Percentiles rank a stretch among this genome's conserved stretches.
Evolutionary conservation across 2,888 invertebrate genomes (phyloP).

Genomic region (Lottia gigantea): DNA sequence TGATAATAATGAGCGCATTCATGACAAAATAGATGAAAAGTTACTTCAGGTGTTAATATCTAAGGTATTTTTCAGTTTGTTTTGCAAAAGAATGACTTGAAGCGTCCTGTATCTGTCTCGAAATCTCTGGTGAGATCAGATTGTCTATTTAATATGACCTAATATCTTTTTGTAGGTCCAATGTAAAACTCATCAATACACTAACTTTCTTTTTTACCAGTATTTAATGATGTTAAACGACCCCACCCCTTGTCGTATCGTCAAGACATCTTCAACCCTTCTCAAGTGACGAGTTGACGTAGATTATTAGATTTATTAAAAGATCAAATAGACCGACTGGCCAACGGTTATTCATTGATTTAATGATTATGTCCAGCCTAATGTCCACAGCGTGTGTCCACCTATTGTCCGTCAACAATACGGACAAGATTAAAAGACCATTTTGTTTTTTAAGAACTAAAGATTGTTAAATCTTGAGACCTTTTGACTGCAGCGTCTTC

Average conservation of each 20-base stretch:
- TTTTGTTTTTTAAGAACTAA: background rate
- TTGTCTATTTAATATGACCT: slow-evolving; percentile 2
- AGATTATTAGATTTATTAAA: slow-evolving; percentile 2
- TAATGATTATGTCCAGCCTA: background rate
- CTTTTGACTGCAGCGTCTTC: background rate
- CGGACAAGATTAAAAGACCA: slow-evolving; percentile 8
- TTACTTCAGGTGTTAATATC: no score
- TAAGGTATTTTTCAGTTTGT: no score
- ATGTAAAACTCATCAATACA: no score
- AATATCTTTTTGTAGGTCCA: background rate
- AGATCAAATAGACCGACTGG: background rate
- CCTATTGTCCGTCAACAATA: background rate
- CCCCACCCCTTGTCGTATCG: background rate
- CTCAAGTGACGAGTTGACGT: slow-evolving; percentile 3
- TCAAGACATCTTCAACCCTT: background rate
- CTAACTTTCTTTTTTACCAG: background rate
- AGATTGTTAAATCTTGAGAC: slow-evolving; percentile 4
- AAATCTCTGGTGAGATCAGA: background rate
- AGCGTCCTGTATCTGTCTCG: no score
- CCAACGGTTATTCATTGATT: background rate
- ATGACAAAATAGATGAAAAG: no score
- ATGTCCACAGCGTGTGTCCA: slow-evolving; percentile 10
- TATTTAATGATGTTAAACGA: background rate
- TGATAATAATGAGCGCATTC: no score
- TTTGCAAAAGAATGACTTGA: no score